A percentile compares a stretch with the other conserved stretches of the same genome.
These are phyloP conservation scores for Camptogramma bilineatum DNA, from an alignment of 2,888 invertebrate genomes.

Conservation along the genomic window DNA sequence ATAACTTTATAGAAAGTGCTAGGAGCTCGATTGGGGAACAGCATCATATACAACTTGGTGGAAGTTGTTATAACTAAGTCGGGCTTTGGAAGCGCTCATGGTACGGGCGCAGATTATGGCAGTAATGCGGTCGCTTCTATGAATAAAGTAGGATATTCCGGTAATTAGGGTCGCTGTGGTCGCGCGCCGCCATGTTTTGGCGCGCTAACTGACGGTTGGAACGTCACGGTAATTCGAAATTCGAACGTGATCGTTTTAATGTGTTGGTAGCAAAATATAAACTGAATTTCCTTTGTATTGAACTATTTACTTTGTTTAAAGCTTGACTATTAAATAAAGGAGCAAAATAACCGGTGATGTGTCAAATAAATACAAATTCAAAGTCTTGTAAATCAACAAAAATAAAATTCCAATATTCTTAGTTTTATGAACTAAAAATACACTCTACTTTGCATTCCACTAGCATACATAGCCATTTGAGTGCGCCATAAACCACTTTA, in stretches of 20 bases:
- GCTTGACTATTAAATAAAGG: background rate
- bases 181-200: conserved; percentile 18
- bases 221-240: conserved; percentile 21
- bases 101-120: conserved; percentile 5
- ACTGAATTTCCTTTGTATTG: background rate
- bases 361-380: too few species aligned
- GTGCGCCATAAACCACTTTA: conserved; percentile 5
- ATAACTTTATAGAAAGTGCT: background rate
- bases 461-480: conserved; percentile 1
- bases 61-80: conserved; percentile 4
- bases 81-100: conserved; percentile 4
- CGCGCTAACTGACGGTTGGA: conserved; percentile 25
- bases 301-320: too few species aligned
- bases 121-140: conserved; percentile 23
- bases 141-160: conserved; percentile 29
- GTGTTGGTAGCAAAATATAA: background rate
- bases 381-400: background rate
- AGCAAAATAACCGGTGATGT: background rate
- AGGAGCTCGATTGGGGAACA: background rate
- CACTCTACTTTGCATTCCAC: conserved; percentile 1
- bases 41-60: background rate
- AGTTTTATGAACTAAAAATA: background rate
- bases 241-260: conserved; percentile 22
- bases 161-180: conserved; percentile 27
- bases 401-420: background rate